These are phyloP conservation scores for Dioctria rufipes DNA, from an alignment of 2,888 invertebrate genomes.

Conservation along the genomic window DNA sequence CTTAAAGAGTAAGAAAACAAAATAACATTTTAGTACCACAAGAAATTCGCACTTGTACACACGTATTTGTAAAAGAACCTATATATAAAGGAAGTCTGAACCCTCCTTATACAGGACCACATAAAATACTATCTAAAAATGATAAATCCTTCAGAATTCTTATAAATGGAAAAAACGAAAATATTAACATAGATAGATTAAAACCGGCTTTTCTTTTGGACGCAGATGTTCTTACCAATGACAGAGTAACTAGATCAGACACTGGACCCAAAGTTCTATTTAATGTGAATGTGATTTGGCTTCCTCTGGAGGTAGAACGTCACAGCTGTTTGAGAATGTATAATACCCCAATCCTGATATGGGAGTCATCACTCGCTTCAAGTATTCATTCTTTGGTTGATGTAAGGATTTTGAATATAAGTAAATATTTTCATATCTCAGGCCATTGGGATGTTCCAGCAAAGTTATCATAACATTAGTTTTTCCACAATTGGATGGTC, in stretches of 20 bases:
- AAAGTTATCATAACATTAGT: too few relatives aligned
- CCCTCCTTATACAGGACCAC: conserved; percentile 3
- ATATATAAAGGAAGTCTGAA: neutral
- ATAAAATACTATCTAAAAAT: neutral
- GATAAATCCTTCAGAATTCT: conserved; percentile 4
- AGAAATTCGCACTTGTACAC: neutral
- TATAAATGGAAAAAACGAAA: neutral
- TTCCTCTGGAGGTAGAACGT: too few relatives aligned
- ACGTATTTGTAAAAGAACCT: neutral
- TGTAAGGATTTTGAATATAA: too few relatives aligned
- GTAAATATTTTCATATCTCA: too few relatives aligned
- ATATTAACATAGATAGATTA: neutral
- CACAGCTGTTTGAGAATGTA: too few relatives aligned
- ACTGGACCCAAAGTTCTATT: neutral
- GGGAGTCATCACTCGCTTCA: too few relatives aligned
- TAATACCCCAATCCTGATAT: too few relatives aligned
- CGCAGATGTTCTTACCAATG: neutral
- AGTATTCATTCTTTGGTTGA: too few relatives aligned
- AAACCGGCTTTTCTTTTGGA: conserved; percentile 17
- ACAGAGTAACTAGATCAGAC: neutral
- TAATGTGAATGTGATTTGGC: too few relatives aligned
- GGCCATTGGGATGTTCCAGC: too few relatives aligned
- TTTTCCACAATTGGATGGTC: too few relatives aligned
- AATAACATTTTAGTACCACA: conserved; percentile 5
- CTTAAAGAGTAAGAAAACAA: neutral